These are phyloP conservation scores for Zaprionus camerounensis DNA, from an alignment of 1,140 invertebrate genomes.

Conservation along the genomic window DNA sequence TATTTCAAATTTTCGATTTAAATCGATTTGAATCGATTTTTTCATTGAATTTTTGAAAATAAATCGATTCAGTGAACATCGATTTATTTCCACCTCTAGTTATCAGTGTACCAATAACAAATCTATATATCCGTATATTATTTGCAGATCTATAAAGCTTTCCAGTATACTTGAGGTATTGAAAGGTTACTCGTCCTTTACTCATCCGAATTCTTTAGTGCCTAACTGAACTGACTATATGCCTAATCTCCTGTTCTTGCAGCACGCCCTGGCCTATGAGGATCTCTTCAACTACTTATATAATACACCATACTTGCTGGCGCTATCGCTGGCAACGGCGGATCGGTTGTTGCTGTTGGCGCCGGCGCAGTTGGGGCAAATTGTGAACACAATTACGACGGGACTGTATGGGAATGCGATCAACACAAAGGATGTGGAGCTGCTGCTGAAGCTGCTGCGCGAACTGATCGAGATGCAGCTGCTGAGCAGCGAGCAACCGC, in stretches of 20 bases:
- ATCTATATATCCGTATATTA: too few relatives aligned
- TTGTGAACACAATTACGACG: constrained; percentile 90
- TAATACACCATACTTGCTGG: constrained; percentile 92
- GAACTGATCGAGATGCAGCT: constrained; percentile 94
- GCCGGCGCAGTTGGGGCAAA: constrained; percentile 87
- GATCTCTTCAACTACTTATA: constrained; percentile 92
- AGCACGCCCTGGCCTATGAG: constrained; percentile 91
- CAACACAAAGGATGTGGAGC: constrained; percentile 92
- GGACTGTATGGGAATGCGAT: constrained; percentile 94
- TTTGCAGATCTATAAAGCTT: too few relatives aligned
- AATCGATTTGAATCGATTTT: too few relatives aligned
- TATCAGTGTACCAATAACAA: too few relatives aligned
- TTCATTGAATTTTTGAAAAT: too few relatives aligned
- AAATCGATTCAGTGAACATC: too few relatives aligned
- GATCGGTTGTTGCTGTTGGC: constrained; percentile 87
- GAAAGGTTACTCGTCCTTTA: too few relatives aligned
- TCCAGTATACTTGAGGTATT: too few relatives aligned
- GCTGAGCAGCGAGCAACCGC: constrained; percentile 91
- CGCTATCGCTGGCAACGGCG: constrained; percentile 91
- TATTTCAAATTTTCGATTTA: too few relatives aligned
- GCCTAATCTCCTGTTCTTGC: constrained; percentile 37
- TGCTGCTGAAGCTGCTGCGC: constrained; percentile 90
- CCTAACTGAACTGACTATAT: neutral
- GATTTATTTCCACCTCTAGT: too few relatives aligned
- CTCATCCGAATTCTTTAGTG: neutral